These are phyloP conservation scores for Caenorhabditis uteleia DNA, from an alignment of 2,888 invertebrate species.

Conservation along the genomic window DNA sequence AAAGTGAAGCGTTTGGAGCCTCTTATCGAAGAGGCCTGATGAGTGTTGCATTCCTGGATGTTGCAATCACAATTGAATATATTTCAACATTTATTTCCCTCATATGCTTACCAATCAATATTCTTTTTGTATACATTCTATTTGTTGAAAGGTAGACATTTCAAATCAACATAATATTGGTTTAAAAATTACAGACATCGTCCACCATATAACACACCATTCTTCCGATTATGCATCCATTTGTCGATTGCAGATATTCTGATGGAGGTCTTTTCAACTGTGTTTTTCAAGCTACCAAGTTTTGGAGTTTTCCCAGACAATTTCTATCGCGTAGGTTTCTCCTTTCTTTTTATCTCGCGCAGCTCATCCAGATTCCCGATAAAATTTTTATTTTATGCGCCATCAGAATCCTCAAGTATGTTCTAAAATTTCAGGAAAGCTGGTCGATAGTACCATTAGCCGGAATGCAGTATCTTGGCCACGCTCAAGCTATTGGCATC, in stretches of 20 bases:
- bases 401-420: background rate
- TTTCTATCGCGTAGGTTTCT: constrained; percentile 22
- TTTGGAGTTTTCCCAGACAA: constrained; percentile 49
- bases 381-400: background rate
- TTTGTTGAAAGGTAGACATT: constrained; percentile 36
- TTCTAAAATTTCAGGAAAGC: constrained; percentile 39
- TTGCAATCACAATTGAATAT: constrained; percentile 46
- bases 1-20: too few species aligned
- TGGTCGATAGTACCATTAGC: constrained; percentile 50
- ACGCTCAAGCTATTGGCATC: constrained; percentile 57
- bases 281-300: constrained; percentile 56
- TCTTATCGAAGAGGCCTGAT: background rate
- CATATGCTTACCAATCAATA: constrained; percentile 53
- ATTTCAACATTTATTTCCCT: constrained; percentile 47
- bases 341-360: background rate
- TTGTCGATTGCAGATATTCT: constrained; percentile 55
- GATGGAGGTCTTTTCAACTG: constrained; percentile 51
- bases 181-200: constrained; percentile 39
- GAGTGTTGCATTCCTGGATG: background rate
- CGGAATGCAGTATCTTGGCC: constrained; percentile 54
- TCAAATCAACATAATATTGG: background rate
- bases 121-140: constrained; percentile 48
- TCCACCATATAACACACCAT: constrained; percentile 46
- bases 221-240: constrained; percentile 57
- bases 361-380: background rate